Conservation (phyloP, 2,797 vertebrate species). For the Gobionotothen gibberifrons region DNA sequence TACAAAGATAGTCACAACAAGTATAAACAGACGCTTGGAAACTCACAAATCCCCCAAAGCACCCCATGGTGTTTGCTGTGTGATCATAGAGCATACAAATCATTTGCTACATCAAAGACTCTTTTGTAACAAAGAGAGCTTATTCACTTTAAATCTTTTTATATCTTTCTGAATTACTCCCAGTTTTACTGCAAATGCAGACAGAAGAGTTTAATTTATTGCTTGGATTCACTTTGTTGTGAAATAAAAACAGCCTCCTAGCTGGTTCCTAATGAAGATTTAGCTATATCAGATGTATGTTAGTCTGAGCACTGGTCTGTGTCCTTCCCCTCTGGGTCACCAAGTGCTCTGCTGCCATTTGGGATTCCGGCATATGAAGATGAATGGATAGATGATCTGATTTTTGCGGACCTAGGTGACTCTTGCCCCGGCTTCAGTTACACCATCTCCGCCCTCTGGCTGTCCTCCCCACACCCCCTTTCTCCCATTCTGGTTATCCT, state of each 20-base stretch:
- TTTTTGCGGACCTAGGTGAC: slow-evolving; percentile 66
- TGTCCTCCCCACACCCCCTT: slow-evolving; percentile 31
- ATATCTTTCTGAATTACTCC: slow-evolving; percentile 49
- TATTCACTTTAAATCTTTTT: slow-evolving; percentile 62
- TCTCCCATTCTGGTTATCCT: slow-evolving; percentile 69
- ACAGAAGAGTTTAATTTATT: slow-evolving; percentile 43
- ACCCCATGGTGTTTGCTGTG: slow-evolving; percentile 67
- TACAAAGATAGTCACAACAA: slow-evolving; percentile 33
- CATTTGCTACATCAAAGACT: slow-evolving; percentile 72
- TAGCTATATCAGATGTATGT: slow-evolving; percentile 34
- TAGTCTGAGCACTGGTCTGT: slow-evolving; percentile 27
- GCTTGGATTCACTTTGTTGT: slow-evolving; percentile 31
- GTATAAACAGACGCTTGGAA: slow-evolving; percentile 54
- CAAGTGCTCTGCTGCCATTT: slow-evolving; percentile 62
- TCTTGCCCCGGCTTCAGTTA: slow-evolving; percentile 58
- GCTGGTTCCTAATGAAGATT: slow-evolving; percentile 47
- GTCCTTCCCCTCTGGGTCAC: slow-evolving; percentile 57
- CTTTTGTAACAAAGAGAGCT: slow-evolving; percentile 50
- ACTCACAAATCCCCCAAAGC: slow-evolving; percentile 53
- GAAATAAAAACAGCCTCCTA: slow-evolving; percentile 34
- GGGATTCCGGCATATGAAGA: slow-evolving; percentile 77
- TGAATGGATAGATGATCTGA: slow-evolving; percentile 79
- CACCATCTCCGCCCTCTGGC: slow-evolving; percentile 42
- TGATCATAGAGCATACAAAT: slow-evolving; percentile 75
- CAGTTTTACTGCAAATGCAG: slow-evolving; percentile 49